Percentiles rank a stretch among this genome's conserved stretches.
Conservation (phyloP, 2,113 vertebrate species). For the Catagonus wagneri region DNA sequence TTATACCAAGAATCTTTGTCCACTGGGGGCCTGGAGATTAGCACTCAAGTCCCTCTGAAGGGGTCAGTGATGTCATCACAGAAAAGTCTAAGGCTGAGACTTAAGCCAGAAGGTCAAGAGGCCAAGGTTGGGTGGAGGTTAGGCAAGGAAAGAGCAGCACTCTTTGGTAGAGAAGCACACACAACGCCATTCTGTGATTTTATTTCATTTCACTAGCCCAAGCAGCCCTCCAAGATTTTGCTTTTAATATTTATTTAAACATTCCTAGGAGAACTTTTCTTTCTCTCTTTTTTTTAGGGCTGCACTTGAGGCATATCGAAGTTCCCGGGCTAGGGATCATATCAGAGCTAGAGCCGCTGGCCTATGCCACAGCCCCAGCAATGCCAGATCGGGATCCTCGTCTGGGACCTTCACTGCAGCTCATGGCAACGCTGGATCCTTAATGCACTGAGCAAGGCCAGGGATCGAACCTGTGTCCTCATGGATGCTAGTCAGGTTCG, state of each 20-base stretch:
- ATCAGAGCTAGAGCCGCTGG: too few relatives aligned
- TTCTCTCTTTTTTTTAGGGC: too few relatives aligned
- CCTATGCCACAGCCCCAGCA: too few relatives aligned
- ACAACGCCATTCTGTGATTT: background rate
- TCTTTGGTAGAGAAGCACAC: background rate
- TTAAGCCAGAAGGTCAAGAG: background rate
- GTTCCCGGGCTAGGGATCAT: too few relatives aligned
- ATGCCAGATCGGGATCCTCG: too few relatives aligned
- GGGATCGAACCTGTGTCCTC: too few relatives aligned
- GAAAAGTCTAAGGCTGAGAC: background rate
- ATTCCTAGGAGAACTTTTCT: background rate
- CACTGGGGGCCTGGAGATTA: background rate
- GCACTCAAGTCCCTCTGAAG: background rate
- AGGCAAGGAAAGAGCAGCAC: background rate
- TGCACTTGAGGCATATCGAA: too few relatives aligned
- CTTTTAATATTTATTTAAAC: background rate
- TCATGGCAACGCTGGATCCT: too few relatives aligned
- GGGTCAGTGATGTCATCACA: background rate
- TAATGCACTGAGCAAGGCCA: too few relatives aligned
- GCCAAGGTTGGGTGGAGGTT: background rate
- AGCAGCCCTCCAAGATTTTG: background rate
- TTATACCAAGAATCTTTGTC: background rate
- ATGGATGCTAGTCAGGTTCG: too few relatives aligned
- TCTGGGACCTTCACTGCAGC: too few relatives aligned
- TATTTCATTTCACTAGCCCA: too few relatives aligned